Evolutionary conservation across 2,113 vertebrate species (phyloP).

Genomic region (Serilophus lunatus): DNA sequence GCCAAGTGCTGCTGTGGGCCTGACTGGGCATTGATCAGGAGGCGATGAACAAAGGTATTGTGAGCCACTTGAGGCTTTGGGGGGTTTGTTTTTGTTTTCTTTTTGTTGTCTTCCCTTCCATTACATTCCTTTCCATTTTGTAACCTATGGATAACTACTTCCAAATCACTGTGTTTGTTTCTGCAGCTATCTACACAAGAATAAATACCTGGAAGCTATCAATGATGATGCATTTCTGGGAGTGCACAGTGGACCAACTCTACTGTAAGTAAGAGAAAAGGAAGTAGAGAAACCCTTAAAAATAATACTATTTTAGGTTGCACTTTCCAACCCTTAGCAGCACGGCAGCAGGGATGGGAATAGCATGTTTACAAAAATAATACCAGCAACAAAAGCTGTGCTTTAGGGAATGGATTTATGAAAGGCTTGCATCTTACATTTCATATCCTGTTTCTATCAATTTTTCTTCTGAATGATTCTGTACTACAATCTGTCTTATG

Average conservation of each 20-base stretch:
- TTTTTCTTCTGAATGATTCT: not conserved
- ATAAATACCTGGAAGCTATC: slow-evolving; percentile 83
- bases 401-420: not conserved
- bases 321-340: not conserved
- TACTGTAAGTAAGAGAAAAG: slow-evolving; percentile 84
- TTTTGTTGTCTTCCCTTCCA: not conserved
- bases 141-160: not conserved
- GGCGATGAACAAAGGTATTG: not conserved
- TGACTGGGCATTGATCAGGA: not conserved
- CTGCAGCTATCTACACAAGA: slow-evolving; percentile 91
- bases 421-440: not conserved
- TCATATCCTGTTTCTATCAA: not conserved
- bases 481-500: not conserved
- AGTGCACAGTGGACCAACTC: slow-evolving; percentile 83
- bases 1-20: not conserved
- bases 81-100: not conserved
- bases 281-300: not conserved
- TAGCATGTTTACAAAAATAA: not conserved
- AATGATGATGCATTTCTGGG: slow-evolving; percentile 87
- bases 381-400: not conserved
- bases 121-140: not conserved
- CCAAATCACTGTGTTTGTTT: not conserved
- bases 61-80: not conserved
- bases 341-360: not conserved
- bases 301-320: not conserved